Conservation (phyloP, 1,140 invertebrate species). For the Littorina saxatilis region DNA sequence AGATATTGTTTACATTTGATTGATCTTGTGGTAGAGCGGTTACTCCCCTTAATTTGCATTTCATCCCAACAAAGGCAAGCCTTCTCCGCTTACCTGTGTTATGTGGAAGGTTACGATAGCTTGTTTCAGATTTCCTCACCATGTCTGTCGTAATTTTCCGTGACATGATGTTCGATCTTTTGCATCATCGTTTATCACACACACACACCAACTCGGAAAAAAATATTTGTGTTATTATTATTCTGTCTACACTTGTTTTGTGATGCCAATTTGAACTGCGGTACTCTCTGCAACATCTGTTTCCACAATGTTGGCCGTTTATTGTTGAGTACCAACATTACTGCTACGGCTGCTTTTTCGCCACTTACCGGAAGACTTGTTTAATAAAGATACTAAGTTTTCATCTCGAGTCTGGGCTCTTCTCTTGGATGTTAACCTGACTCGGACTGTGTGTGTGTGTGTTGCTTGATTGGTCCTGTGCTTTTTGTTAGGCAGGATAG, state of each 20-base stretch:
- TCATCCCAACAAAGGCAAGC: too few relatives aligned
- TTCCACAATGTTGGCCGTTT: neutral
- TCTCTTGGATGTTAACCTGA: neutral
- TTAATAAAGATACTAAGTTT: slow-evolving; percentile 23
- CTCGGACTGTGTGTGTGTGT: neutral
- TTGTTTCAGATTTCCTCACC: too few relatives aligned
- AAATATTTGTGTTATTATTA: neutral
- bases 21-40: too few relatives aligned
- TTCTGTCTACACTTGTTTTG: neutral
- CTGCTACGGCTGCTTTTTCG: slow-evolving; percentile 26
- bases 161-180: too few relatives aligned
- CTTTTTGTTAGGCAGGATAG: neutral
- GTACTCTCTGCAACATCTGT: neutral
- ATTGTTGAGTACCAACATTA: neutral
- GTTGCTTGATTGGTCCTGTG: neutral
- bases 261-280: neutral
- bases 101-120: too few relatives aligned
- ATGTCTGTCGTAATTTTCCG: too few relatives aligned
- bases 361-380: slow-evolving; percentile 13
- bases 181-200: too few relatives aligned
- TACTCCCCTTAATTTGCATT: too few relatives aligned
- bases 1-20: too few relatives aligned
- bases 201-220: too few relatives aligned
- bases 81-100: too few relatives aligned
- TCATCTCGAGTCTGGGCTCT: neutral